Evolutionary conservation across 2,113 vertebrate species (phyloP), one percentile per base, ranked within the genome.

Genomic region (Microtus montanus): DNA sequence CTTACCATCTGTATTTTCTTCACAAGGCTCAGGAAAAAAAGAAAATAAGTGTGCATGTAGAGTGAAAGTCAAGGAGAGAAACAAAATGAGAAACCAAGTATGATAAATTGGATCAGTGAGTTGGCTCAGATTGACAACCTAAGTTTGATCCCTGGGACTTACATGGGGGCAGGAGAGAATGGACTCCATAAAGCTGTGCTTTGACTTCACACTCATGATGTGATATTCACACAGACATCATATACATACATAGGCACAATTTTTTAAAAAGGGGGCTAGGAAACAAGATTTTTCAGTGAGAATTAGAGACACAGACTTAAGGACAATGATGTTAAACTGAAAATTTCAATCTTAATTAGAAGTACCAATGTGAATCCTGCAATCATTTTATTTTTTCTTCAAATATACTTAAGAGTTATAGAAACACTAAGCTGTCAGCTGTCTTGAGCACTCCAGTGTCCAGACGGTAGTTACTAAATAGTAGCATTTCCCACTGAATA

Each of bases 321-420:
- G 95, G 79, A 90, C n/a, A 94, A 82, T 83, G 33, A 83, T 15
- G 52, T 94, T 93, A 87, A 93, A 95, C 66, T 93, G n/a, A 92
- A 90, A 88, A 63, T 84, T 92, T 84, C 4, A 33, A 70, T 93
- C 90, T 92, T 54, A 90, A 71, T 44, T 24, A 26, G 10, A 92
- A 90, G 54, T 87, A 95, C 84, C 77, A 92, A 66, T 84, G 90
- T 61, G 63, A 96, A 90, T 58, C 90, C 68, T 93, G n/a, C 47
- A 95, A 47, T 64, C 28, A 75, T 92, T 95, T 93, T 93, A 47
- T 61, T 41, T 64, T 84, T 73, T 52, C 66, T 85, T 89, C 64
- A 95, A 83, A 87, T 82, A 92, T 95, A 94, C 47, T 77, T 41
- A 94, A 79, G 92, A 77, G 28, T 94, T 93, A 61, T 83, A 54